Evolutionary conservation across 2,888 invertebrate species (phyloP).

Genomic region (Perizoma affinitatum): DNA sequence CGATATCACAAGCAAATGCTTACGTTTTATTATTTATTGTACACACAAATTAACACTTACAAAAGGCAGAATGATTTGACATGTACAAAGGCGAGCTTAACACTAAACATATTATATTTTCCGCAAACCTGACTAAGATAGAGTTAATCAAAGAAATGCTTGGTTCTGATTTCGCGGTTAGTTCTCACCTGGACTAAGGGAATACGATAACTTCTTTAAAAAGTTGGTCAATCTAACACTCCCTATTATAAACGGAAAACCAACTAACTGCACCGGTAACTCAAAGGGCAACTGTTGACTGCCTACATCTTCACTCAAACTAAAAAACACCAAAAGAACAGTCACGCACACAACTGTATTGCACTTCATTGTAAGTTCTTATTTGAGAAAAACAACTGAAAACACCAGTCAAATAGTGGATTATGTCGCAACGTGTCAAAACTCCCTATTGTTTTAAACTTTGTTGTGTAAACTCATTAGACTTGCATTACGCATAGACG

Average conservation of each 20-base stretch:
- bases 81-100: no score
- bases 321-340: constrained; percentile 37
- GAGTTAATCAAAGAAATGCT: no score
- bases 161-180: background rate
- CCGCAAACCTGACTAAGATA: no score
- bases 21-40: no score
- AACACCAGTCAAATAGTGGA: constrained; percentile 15
- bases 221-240: constrained; percentile 92
- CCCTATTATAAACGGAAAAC: constrained; percentile 92
- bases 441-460: constrained; percentile 22
- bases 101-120: no score
- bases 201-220: constrained; percentile 92
- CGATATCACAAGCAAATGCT: no score
- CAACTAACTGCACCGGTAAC: constrained; percentile 92
- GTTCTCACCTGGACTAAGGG: constrained; percentile 90
- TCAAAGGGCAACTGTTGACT: constrained; percentile 85
- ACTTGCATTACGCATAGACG: constrained; percentile 8
- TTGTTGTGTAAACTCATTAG: constrained; percentile 22
- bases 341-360: constrained; percentile 18
- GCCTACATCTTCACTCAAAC: constrained; percentile 37
- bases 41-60: no score
- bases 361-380: constrained; percentile 32
- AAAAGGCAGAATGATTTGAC: no score
- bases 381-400: constrained; percentile 11
- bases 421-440: constrained; percentile 20